A percentile compares a stretch with the other conserved stretches of the same genome.
These are phyloP conservation scores for Andrena flavipes DNA, from an alignment of 2,888 invertebrate species.

Conservation along the genomic window DNA sequence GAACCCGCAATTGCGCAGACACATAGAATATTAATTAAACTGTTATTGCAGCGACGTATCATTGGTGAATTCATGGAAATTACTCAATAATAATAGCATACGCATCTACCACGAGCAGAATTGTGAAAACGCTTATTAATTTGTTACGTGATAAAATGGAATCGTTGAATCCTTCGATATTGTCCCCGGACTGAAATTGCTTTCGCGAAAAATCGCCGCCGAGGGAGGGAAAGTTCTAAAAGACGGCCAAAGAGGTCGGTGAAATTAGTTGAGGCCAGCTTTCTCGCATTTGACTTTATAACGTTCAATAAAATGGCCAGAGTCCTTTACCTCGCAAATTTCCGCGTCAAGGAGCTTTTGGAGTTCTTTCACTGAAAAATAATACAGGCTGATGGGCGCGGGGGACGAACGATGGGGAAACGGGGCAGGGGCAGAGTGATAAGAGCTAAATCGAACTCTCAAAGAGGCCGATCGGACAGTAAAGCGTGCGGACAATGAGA, in stretches of 20 bases:
- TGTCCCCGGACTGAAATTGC: slow-evolving; percentile 23
- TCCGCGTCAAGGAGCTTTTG: slow-evolving; percentile 35
- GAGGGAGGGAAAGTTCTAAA: slow-evolving; percentile 17
- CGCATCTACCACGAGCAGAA: not conserved
- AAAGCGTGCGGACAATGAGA: slow-evolving; percentile 77
- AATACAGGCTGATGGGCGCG: slow-evolving; percentile 35
- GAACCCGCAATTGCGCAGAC: not conserved
- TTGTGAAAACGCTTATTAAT: not conserved
- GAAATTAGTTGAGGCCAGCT: slow-evolving; percentile 45
- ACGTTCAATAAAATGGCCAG: slow-evolving; percentile 50
- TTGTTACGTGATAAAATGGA: not conserved
- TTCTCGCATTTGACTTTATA: slow-evolving; percentile 61
- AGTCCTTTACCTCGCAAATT: slow-evolving; percentile 60
- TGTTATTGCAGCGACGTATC: slow-evolving; percentile 13
- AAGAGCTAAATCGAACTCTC: slow-evolving; percentile 74
- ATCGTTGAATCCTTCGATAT: slow-evolving; percentile 6
- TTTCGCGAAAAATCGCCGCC: slow-evolving; percentile 32
- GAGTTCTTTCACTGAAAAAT: slow-evolving; percentile 45
- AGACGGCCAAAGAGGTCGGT: slow-evolving; percentile 33
- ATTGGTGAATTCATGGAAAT: slow-evolving; percentile 9
- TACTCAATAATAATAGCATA: slow-evolving; percentile 19
- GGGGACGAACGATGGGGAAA: slow-evolving; percentile 27
- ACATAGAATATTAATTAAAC: slow-evolving; percentile 26
- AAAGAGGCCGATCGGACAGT: slow-evolving; percentile 74
- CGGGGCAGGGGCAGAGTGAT: slow-evolving; percentile 53